Base-by-base conservation (phyloP, 2,888 invertebrate species). In the Lacanobia wlatinum region DNA sequence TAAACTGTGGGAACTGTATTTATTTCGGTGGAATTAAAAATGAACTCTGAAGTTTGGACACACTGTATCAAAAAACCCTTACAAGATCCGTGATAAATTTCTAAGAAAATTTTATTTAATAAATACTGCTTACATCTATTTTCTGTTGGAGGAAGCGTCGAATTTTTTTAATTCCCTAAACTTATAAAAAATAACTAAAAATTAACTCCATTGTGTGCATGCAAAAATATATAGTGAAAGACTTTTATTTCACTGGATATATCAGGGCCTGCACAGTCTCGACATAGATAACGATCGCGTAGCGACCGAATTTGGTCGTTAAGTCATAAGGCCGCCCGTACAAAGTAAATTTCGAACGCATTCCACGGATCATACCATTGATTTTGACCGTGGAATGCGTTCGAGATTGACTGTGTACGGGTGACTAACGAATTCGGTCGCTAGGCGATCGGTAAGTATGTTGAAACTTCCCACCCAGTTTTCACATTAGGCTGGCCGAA, bases 151-250 rank as follows among this genome's bases (percentile, higher is more conserved):
- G 66, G 70, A 76, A 81, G 72, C 74, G 76, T 73, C 66, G 70
- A 65, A 28, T 21, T 73, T 75, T 70, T 14, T 70, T 63, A 68
- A 56, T 61, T 67, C 73, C 76, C 69, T 80, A 86, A 86, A 87
- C 88, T 79, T 75, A 76, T 73, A 81, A 73, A 62, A 80, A 53
- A 18, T 5, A 84, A 76, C 65, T 75, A 72, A 73, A 73, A 50
- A 50, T 70, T 28, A 61, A 69, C 53, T 76, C 21, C 9, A 23
- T 0, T 62, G 59, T 56, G 40, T 76, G 75, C 72, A 79, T 70
- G 76, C 76, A 82, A 70, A 82, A 69, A 82, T 68, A 73, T 58
- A 2, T 12, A 5, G 28, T 28, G 0, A 28, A 23, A 4, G 6
- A 0, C 3, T 4, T 46, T 46, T 21, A n/a, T n/a, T 8, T n/a